Base-by-base conservation (phyloP, 2,888 invertebrate genomes). In the Drosophila mayaguana region DNA sequence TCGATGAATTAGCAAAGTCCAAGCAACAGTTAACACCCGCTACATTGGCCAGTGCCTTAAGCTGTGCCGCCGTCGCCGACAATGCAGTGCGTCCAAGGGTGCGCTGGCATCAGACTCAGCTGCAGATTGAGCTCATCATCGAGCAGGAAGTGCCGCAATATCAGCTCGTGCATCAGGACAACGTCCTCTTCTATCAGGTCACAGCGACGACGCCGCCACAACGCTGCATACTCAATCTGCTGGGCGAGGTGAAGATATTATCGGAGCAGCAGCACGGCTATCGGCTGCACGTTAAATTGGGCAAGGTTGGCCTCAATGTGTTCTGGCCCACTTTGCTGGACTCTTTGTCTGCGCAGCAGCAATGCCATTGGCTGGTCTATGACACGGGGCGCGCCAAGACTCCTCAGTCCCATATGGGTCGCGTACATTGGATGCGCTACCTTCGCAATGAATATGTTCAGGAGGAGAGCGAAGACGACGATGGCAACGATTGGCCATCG, bases 121-220 rank as follows among this genome's bases (percentile, higher is more conserved):
- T 40, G 28, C 63, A 84, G 2, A 63, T 84, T 0, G 70, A 66
- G 8, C 28, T 84, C 1, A 56, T 71, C 16, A 48, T 84, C 18
- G 83, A 84, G 55, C 89, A 84, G 34, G 62, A 74, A 12, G 64
- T 64, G 28, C 42, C 72, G 5, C 60, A 87, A 4, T 89, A 87
- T 32, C 38, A 81, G 3, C 72, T 84, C 0, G 11, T 48, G 0
- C 56, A 71, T n/a, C 11, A 18, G 1, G 60, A 51, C 0, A 71
- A 66, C 12, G 54, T 69, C 0, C 43, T 89, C 2, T 16, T 64
- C 14, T 89, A 89, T 22, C 43, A 53, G 25, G 76, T 67, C 0
- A 20, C 22, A 0, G 38, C 20, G n/a, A 63, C 56, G 2, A 45
- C 56, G 2, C 89, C 89, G 1, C 71, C 63, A 0, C 82, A 87